These are phyloP conservation scores for Neodiprion pinetum DNA, from an alignment of 1,140 invertebrate species.

Conservation along the genomic window DNA sequence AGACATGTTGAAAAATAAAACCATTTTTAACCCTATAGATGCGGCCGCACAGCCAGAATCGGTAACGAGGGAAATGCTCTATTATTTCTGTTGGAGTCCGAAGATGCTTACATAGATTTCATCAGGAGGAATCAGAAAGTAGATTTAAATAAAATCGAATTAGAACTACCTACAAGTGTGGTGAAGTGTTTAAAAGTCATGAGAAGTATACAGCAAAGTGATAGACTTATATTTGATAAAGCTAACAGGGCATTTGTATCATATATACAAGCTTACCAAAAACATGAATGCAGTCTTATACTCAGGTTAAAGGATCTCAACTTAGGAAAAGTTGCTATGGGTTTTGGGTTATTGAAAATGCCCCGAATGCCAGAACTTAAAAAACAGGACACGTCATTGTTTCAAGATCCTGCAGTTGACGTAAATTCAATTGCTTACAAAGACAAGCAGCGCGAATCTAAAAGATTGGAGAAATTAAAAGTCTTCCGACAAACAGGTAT, in stretches of 20 bases:
- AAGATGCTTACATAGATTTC: slow-evolving; percentile 92
- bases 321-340: slow-evolving; percentile 83
- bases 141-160: slow-evolving; percentile 57
- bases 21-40: slow-evolving; percentile 47
- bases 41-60: slow-evolving; percentile 92
- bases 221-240: slow-evolving; percentile 85
- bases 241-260: slow-evolving; percentile 94
- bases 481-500: slow-evolving; percentile 76
- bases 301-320: slow-evolving; percentile 90
- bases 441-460: slow-evolving; percentile 80
- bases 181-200: slow-evolving; percentile 58
- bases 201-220: slow-evolving; percentile 69
- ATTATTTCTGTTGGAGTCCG: slow-evolving; percentile 83
- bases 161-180: slow-evolving; percentile 38
- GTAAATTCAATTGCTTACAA: slow-evolving; percentile 81
- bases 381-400: slow-evolving; percentile 70
- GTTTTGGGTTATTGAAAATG: slow-evolving; percentile 88
- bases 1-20: not conserved
- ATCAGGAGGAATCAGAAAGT: slow-evolving; percentile 93
- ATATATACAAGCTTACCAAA: slow-evolving; percentile 90
- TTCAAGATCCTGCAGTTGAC: slow-evolving; percentile 74
- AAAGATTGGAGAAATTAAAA: slow-evolving; percentile 75
- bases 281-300: slow-evolving; percentile 94
- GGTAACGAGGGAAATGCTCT: slow-evolving; percentile 89
- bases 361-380: slow-evolving; percentile 96